phyloP scores from a whole-genome alignment of 2,113 vertebrate species.

The Aplodontia rufa region DNA sequence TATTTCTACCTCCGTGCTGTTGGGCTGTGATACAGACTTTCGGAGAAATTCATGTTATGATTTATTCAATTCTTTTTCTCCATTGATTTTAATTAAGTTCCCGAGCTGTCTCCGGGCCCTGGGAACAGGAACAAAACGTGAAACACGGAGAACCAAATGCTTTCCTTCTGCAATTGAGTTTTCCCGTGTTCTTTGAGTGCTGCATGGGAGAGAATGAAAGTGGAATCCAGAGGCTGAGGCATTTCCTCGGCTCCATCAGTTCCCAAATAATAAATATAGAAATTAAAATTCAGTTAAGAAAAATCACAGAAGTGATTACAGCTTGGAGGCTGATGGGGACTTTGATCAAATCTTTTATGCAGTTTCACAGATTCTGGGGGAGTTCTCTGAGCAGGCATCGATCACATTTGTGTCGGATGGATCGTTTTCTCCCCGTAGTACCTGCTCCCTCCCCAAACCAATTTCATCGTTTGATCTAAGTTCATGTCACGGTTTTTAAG shows the following conservation, averaged over 20 bases:
- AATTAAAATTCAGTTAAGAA: conserved; percentile 85
- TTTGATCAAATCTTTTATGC: conserved; percentile 79
- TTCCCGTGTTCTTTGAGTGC: conserved; percentile 33
- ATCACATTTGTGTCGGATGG: conserved; percentile 57
- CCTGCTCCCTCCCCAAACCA: conserved; percentile 2
- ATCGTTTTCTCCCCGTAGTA: conserved; percentile 45
- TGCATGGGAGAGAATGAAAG: conserved; percentile 52
- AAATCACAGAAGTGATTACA: conserved; percentile 80
- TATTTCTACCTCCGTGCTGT: neutral
- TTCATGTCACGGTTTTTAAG: conserved; percentile 60
- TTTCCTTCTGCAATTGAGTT: conserved; percentile 64
- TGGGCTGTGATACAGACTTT: neutral
- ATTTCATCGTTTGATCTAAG: conserved; percentile 37
- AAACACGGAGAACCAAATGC: conserved; percentile 57
- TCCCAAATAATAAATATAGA: conserved; percentile 83
- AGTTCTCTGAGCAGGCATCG: conserved; percentile 21
- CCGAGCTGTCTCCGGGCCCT: conserved; percentile 74
- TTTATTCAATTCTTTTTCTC: conserved; percentile 80
- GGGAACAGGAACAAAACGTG: conserved; percentile 73
- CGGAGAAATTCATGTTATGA: conserved; percentile 69
- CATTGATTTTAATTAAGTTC: conserved; percentile 86
- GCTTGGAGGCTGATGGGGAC: conserved; percentile 69
- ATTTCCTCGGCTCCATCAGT: conserved; percentile 65
- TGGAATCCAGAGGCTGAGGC: neutral
- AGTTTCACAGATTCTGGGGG: conserved; percentile 78